Evolutionary conservation across 2,888 invertebrate species (phyloP).

Genomic region (Ichneumon xanthorius): DNA sequence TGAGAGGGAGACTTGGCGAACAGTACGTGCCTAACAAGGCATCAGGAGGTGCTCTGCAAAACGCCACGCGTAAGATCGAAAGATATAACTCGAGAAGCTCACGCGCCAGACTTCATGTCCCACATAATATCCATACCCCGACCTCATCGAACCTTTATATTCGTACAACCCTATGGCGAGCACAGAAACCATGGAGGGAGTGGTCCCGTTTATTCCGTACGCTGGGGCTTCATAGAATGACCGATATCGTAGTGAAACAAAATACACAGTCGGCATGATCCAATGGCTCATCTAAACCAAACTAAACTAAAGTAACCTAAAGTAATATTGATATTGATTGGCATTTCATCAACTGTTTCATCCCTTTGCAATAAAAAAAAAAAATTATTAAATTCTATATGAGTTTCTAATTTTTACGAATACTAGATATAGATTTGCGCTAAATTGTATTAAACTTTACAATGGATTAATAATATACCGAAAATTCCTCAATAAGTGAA

Average conservation of each 20-base stretch:
- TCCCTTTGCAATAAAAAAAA: neutral
- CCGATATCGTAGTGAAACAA: neutral
- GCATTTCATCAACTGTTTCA: neutral
- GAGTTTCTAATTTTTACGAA: neutral
- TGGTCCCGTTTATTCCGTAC: no score
- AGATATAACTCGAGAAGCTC: slow-evolving; percentile 9
- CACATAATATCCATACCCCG: neutral
- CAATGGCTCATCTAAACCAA: neutral
- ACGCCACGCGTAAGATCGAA: neutral
- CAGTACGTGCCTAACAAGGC: slow-evolving; percentile 10
- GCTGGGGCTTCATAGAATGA: no score
- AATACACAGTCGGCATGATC: neutral
- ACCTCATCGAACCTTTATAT: neutral
- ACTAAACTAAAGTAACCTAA: neutral
- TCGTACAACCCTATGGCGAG: neutral
- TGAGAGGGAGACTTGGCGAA: slow-evolving; percentile 7
- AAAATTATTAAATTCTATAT: neutral
- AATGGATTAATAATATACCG: neutral
- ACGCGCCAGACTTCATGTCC: neutral
- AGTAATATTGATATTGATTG: neutral
- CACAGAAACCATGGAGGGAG: neutral
- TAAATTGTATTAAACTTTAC: neutral
- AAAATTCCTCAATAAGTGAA: no score
- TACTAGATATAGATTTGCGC: neutral
- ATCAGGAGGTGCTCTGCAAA: slow-evolving; percentile 10